phyloP scores from a whole-genome alignment of 30 jellyfish, hydroid and myxozoan genomes.

The Pseudorhiza aurosa region DNA sequence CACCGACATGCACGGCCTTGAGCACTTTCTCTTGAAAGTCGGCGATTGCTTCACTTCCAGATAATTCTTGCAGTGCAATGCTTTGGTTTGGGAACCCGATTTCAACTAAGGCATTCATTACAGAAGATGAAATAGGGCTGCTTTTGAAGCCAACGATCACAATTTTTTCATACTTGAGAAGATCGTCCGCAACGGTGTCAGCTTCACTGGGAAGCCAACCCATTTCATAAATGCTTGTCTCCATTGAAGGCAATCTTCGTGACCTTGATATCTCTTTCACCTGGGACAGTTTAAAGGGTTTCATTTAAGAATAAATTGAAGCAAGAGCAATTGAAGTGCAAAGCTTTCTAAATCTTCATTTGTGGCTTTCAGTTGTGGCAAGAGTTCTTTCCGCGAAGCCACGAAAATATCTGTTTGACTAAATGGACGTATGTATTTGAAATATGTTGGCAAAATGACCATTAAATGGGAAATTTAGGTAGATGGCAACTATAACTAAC shows the following conservation, averaged over 20 bases:
- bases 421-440: too few species aligned
- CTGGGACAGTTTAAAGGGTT: too few species aligned
- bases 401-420: too few species aligned
- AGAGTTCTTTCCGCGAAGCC: too few species aligned
- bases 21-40: conserved; percentile 5
- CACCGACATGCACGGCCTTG: not conserved
- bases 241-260: conserved; percentile 35
- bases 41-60: conserved; percentile 4
- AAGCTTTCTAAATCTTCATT: too few species aligned
- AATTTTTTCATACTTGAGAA: conserved; percentile 8
- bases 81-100: not conserved
- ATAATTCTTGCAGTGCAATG: not conserved
- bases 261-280: conserved; percentile 61
- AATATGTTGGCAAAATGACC: too few species aligned
- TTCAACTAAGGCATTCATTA: conserved; percentile 7
- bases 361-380: too few species aligned
- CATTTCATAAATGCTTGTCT: conserved; percentile 57
- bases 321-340: too few species aligned
- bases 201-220: conserved; percentile 31
- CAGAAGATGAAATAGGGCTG: not conserved
- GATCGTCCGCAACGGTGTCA: not conserved
- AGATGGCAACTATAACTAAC: too few species aligned
- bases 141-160: conserved; percentile 35
- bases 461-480: too few species aligned
- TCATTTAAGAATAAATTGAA: too few species aligned